Base-by-base conservation (phyloP, 2,888 invertebrate genomes). In the Deilephila porcellus region DNA sequence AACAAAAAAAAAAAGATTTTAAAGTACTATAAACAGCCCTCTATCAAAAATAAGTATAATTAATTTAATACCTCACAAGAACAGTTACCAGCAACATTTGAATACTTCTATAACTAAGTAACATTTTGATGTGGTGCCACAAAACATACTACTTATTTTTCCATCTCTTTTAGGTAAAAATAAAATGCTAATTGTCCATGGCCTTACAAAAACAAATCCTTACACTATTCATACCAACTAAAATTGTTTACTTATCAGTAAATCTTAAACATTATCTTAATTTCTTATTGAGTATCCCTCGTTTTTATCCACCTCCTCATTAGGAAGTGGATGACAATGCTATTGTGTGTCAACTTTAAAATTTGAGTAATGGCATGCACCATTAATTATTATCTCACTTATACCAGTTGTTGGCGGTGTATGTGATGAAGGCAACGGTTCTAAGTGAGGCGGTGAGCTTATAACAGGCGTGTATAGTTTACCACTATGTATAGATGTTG, bases 331-430 rank as follows among this genome's bases (percentile, higher is more conserved):
- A 85, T 87, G 90, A 77, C 90, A 91, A 32, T 91, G 89, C 89
- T 93, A 93, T 89, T 94, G 91, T 37, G 85, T 86, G 74, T 93
- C 94, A 59, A 93, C 93, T 85, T 94, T 94, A 75, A 94, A 94
- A 64, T 92, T 92, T 4, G 92, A 85, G 76, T 94, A 94, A 77
- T 93, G 92, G 76, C 94, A 94, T 1, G 89, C 86, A 78, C 88
- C 86, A 70, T 90, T 92, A 20, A 94, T 93, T 1, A 94, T 92
- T 4, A 94, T 94, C 77, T 94, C 94, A 82, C 87, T 91, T 59
- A 94, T 93, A 0, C 88, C 88, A 0, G 93, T 85, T 0, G 90
- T 90, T 3, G 93, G 86, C 0, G 92, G 86, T 0, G 89, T 83
- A 72, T 91, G 89, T 0, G 90, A 77, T 0, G 86, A 79, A 0